phyloP scores from a whole-genome alignment of 2,113 vertebrate species.

The Fulmarus glacialis region DNA sequence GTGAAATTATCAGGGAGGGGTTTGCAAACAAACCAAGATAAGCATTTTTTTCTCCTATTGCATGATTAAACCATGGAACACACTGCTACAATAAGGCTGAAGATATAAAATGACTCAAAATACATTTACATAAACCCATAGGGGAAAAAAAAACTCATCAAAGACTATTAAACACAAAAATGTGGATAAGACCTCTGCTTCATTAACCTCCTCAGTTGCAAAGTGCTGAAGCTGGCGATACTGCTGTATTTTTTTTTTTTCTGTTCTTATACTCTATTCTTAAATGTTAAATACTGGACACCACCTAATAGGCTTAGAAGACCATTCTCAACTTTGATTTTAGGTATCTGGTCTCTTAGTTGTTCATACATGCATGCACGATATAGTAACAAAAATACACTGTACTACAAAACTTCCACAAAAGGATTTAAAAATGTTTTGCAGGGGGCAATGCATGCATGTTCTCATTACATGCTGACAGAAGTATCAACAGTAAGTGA shows the following conservation, averaged over 20 bases:
- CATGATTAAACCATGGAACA: not conserved
- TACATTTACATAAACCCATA: not conserved
- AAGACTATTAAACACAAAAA: not conserved
- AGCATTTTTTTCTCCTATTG: not conserved
- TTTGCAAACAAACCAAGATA: not conserved
- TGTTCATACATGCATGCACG: not conserved
- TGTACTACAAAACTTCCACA: not conserved
- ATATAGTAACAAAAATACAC: not conserved
- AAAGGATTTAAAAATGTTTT: not conserved
- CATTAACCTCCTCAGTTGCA: not conserved
- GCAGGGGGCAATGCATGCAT: not conserved
- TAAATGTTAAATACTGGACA: not conserved
- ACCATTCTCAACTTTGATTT: not conserved
- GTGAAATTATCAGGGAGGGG: not conserved
- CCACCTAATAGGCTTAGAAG: not conserved
- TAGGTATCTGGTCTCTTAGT: not conserved
- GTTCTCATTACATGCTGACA: not conserved
- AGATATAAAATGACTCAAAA: not conserved
- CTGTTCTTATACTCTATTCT: not conserved
- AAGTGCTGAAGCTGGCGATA: not conserved
- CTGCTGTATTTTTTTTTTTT: not conserved
- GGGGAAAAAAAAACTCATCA: not conserved
- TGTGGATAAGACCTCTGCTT: not conserved
- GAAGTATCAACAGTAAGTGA: not conserved
- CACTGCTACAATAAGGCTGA: not conserved